A percentile compares a stretch with the other conserved stretches of the same genome.
These are phyloP conservation scores for Erebia ligea DNA, from an alignment of 2,888 invertebrate species.

Conservation along the genomic window DNA sequence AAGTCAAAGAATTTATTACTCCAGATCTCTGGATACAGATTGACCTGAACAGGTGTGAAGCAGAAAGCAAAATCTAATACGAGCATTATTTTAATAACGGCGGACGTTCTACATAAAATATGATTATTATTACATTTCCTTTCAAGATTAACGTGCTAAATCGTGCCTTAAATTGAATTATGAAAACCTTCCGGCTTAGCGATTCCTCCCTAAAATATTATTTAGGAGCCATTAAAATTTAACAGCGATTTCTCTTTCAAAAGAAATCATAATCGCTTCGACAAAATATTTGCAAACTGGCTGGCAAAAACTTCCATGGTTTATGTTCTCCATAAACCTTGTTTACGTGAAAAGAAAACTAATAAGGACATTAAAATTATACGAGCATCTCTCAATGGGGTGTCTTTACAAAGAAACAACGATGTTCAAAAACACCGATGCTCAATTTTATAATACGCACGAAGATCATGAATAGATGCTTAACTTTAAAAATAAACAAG, in stretches of 20 bases:
- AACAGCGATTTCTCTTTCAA: constrained; percentile 31
- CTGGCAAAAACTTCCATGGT: constrained; percentile 54
- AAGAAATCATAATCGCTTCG: constrained; percentile 36
- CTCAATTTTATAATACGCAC: constrained; percentile 68
- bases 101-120: constrained; percentile 4
- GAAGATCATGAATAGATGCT: constrained; percentile 46
- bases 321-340: constrained; percentile 62
- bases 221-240: constrained; percentile 31
- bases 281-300: constrained; percentile 44
- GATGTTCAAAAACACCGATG: constrained; percentile 68
- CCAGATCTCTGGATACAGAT: too few species aligned
- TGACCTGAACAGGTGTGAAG: too few species aligned
- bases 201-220: constrained; percentile 16
- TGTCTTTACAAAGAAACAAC: constrained; percentile 63
- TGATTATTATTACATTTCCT: constrained; percentile 15
- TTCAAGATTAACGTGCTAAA: constrained; percentile 11
- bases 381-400: constrained; percentile 60
- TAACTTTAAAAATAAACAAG: constrained; percentile 3
- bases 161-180: constrained; percentile 21
- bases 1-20: too few species aligned
- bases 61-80: neutral
- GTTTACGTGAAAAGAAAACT: constrained; percentile 66
- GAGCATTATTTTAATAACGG: neutral
- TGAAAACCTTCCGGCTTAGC: constrained; percentile 18
- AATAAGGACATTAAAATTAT: constrained; percentile 75